phyloP scores from a whole-genome alignment of 2,888 invertebrate genomes.

The Chloroclystis v-ata region DNA sequence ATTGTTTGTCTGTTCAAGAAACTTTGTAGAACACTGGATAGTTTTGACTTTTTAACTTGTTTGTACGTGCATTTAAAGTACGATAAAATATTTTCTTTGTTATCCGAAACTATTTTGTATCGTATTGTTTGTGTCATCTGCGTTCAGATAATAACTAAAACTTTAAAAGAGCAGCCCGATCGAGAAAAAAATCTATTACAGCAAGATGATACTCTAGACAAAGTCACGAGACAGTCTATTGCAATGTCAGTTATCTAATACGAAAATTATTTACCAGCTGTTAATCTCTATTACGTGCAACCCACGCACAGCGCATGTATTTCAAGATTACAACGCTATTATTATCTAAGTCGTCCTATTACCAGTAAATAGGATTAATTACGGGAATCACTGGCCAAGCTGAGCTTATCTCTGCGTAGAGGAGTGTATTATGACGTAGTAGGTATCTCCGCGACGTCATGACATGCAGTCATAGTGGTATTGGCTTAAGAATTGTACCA shows the following conservation, averaged over 20 bases:
- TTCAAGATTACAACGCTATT: neutral
- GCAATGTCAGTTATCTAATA: too few species aligned
- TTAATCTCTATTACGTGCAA: neutral
- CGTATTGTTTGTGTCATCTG: too few species aligned
- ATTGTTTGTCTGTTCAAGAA: slow-evolving; percentile 29
- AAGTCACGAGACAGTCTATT: too few species aligned
- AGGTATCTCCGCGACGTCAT: too few species aligned
- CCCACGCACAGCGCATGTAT: neutral
- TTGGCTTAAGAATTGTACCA: too few species aligned
- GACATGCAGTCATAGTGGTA: too few species aligned
- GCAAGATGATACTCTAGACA: too few species aligned
- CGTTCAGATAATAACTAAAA: too few species aligned
- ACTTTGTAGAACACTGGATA: neutral
- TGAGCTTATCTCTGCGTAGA: neutral
- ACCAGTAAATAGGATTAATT: slow-evolving; percentile 26
- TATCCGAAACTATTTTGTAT: too few species aligned
- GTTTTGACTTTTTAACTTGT: neutral
- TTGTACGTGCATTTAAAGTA: neutral
- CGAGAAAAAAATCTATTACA: too few species aligned
- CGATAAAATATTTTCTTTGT: neutral
- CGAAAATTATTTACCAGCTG: neutral
- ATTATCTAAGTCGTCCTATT: slow-evolving; percentile 18
- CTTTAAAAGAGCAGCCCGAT: too few species aligned
- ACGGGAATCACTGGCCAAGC: slow-evolving; percentile 25
- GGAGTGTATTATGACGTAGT: too few species aligned